Evolutionary conservation across 2,113 vertebrate species (phyloP).

Genomic region (Xyliphius kryptos): DNA sequence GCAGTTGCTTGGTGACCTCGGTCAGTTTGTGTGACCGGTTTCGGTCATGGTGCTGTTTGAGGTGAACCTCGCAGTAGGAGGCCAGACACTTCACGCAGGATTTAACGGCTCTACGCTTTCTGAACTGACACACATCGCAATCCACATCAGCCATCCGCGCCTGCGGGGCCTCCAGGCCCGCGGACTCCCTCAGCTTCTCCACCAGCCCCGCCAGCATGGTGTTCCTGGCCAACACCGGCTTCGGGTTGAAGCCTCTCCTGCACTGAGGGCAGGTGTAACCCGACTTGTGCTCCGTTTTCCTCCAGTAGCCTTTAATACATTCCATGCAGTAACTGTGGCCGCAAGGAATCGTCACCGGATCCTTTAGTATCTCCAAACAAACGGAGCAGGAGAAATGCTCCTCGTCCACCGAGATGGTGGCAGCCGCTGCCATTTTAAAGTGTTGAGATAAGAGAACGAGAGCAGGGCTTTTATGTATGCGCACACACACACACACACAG

Average conservation of each 20-base stretch:
- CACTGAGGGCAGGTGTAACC: neutral
- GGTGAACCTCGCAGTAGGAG: neutral
- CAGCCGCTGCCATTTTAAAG: no score
- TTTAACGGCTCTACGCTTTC: neutral
- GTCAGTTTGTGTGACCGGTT: neutral
- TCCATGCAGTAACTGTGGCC: neutral
- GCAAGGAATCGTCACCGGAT: neutral
- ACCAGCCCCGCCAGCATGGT: conserved; percentile 4
- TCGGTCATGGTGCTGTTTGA: neutral
- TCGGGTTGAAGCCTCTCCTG: neutral
- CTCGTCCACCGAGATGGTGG: no score
- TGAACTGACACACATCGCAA: neutral
- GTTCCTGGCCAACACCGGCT: neutral
- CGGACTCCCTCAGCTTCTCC: neutral
- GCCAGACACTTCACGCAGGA: neutral
- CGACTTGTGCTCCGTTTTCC: neutral
- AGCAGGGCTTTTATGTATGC: no score
- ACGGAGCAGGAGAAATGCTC: no score
- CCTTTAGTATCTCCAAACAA: neutral
- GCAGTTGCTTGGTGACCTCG: neutral
- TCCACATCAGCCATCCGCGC: neutral
- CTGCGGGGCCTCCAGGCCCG: no score
- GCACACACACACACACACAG: no score
- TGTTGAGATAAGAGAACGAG: no score
- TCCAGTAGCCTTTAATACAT: neutral